Evolutionary conservation across 2,113 vertebrate genomes (phyloP).

Genomic region (Carassius carassius): DNA sequence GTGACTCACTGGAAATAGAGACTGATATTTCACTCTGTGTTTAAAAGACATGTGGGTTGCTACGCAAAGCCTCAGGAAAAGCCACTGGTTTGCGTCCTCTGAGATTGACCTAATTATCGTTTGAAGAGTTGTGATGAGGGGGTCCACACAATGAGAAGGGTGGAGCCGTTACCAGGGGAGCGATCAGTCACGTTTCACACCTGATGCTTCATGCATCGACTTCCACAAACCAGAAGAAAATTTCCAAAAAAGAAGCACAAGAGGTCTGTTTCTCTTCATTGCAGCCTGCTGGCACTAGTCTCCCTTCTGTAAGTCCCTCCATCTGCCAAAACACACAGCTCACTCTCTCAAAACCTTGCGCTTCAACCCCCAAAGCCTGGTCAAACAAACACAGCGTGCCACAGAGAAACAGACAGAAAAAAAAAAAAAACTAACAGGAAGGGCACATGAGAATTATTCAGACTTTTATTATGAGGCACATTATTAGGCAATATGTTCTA

Average conservation of each 20-base stretch:
- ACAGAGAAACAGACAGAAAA: constrained; percentile 47
- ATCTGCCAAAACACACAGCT: constrained; percentile 42
- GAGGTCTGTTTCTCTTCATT: not conserved
- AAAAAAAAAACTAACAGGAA: constrained; percentile 36
- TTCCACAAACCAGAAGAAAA: not conserved
- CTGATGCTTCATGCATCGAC: constrained; percentile 26
- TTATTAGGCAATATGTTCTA: constrained; percentile 70
- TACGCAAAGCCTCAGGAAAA: not conserved
- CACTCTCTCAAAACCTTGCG: constrained; percentile 20
- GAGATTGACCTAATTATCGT: constrained; percentile 13
- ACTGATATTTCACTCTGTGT: constrained; percentile 6
- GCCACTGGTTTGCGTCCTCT: not conserved
- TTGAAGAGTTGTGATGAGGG: not conserved
- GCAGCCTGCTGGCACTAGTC: not conserved
- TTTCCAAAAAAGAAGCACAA: not conserved
- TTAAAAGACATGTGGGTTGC: constrained; percentile 13
- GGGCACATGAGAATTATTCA: constrained; percentile 56
- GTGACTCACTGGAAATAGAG: constrained; percentile 7
- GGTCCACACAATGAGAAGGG: not conserved
- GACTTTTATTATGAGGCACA: constrained; percentile 38
- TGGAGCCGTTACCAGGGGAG: constrained; percentile 8
- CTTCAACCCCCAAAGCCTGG: constrained; percentile 28
- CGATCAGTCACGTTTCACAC: not conserved
- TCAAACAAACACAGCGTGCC: constrained; percentile 24
- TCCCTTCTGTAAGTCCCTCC: constrained; percentile 6